These are phyloP conservation scores for Trichoplusia ni DNA, from an alignment of 1,140 invertebrate genomes.

Conservation along the genomic window DNA sequence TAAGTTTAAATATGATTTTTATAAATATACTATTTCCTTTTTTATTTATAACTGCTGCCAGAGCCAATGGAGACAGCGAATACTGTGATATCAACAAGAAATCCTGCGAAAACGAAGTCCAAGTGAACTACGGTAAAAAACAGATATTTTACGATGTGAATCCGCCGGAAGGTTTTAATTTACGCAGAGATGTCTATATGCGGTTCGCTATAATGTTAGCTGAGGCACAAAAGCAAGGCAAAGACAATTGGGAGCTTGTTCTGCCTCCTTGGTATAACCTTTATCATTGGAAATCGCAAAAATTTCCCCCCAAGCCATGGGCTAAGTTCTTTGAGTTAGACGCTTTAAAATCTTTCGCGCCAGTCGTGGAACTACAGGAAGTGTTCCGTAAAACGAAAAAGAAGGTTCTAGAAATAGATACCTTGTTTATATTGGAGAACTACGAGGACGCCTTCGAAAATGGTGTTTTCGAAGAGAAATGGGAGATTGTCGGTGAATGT, in stretches of 20 bases:
- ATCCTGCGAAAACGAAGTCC: conserved; percentile 24
- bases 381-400: conserved; percentile 82
- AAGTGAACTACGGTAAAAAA: conserved; percentile 27
- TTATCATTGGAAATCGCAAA: conserved; percentile 92
- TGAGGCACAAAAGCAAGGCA: conserved; percentile 82
- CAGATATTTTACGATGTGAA: conserved; percentile 95
- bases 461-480: conserved; percentile 92
- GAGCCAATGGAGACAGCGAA: conserved; percentile 29
- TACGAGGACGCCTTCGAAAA: conserved; percentile 92
- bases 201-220: conserved; percentile 91
- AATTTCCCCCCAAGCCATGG: conserved; percentile 89
- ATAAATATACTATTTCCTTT: conserved; percentile 7
- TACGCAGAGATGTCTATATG: conserved; percentile 97
- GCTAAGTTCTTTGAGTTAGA: conserved; percentile 92
- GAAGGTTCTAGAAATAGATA: conserved; percentile 84
- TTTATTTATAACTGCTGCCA: conserved; percentile 28
- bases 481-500: conserved; percentile 84
- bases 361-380: conserved; percentile 94
- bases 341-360: conserved; percentile 90
- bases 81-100: conserved; percentile 45
- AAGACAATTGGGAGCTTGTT: conserved; percentile 84
- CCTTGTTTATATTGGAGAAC: conserved; percentile 91
- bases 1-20: conserved; percentile 5
- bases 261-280: conserved; percentile 95
- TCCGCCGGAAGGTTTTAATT: conserved; percentile 97